Percentiles rank a stretch among this genome's conserved stretches.
Evolutionary conservation across 2,113 vertebrate genomes (phyloP).

Genomic region (Toxostoma redivivum): DNA sequence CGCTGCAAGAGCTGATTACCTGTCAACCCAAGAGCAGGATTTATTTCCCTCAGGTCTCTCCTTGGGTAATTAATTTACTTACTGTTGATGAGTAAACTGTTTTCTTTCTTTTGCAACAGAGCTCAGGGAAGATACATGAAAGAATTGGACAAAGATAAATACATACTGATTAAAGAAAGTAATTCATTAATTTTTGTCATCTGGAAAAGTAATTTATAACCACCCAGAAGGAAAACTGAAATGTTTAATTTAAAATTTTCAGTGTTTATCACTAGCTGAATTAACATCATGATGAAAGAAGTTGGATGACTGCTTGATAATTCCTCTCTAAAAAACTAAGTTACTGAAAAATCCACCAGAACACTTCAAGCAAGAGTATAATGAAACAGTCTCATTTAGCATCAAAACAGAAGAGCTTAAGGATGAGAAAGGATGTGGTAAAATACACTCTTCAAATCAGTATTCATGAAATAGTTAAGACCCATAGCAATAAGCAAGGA

Average conservation of each 20-base stretch:
- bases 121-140: background rate
- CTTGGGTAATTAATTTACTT: constrained; percentile 4
- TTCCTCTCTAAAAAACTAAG: background rate
- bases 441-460: constrained; percentile 19
- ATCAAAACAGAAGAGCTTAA: constrained; percentile 5
- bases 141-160: background rate
- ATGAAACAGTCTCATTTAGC: constrained; percentile 1
- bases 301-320: background rate
- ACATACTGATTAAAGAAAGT: constrained; percentile 3
- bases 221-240: constrained; percentile 8
- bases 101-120: constrained; percentile 17
- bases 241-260: background rate
- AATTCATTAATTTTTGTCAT: constrained; percentile 27
- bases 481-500: constrained; percentile 17
- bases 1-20: background rate
- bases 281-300: background rate
- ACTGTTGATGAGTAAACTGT: background rate
- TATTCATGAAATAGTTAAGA: constrained; percentile 33
- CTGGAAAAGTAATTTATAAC: background rate
- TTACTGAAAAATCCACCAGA: background rate
- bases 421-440: constrained; percentile 6
- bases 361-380: background rate
- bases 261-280: background rate
- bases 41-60: background rate
- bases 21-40: constrained; percentile 35